Conservation (phyloP, 2,113 vertebrate genomes). For the Baryphthengus martii region DNA sequence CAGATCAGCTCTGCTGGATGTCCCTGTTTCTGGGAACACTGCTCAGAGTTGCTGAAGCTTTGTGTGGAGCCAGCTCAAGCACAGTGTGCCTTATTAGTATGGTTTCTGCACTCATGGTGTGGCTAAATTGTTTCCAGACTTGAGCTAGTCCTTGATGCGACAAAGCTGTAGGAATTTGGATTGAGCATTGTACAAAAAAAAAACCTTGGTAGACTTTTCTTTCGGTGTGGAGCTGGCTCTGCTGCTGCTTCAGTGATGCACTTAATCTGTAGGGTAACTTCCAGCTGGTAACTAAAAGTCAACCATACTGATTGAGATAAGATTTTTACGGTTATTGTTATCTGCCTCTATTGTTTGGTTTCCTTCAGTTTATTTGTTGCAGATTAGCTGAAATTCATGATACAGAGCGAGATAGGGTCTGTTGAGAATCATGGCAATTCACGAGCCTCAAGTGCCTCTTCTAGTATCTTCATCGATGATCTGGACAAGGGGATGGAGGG, state of each 20-base stretch:
- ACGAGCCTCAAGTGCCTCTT: rapidly evolving
- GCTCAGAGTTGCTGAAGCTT: not conserved
- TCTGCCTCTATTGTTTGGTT: not conserved
- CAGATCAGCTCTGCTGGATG: not conserved
- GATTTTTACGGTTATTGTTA: not conserved
- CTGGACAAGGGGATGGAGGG: too few relatives aligned
- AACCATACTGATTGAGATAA: not conserved
- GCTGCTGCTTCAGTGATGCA: not conserved
- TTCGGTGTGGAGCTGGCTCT: not conserved
- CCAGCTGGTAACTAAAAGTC: not conserved
- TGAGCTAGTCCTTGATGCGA: not conserved
- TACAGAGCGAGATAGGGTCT: not conserved
- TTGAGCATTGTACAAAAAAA: rapidly evolving
- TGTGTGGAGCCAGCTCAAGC: not conserved
- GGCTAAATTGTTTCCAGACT: not conserved
- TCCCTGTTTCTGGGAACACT: not conserved
- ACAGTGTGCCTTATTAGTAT: too few relatives aligned
- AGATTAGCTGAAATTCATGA: not conserved
- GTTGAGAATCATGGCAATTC: not conserved
- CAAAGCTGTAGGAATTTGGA: not conserved
- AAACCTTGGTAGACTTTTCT: not conserved
- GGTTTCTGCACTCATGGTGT: not conserved
- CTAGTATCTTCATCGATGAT: not conserved
- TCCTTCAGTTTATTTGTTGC: not conserved
- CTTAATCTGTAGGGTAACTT: not conserved